Evolutionary conservation across 2,888 invertebrate genomes (phyloP), one percentile per base, ranked within the genome.

Genomic region (Callinectes sapidus): DNA sequence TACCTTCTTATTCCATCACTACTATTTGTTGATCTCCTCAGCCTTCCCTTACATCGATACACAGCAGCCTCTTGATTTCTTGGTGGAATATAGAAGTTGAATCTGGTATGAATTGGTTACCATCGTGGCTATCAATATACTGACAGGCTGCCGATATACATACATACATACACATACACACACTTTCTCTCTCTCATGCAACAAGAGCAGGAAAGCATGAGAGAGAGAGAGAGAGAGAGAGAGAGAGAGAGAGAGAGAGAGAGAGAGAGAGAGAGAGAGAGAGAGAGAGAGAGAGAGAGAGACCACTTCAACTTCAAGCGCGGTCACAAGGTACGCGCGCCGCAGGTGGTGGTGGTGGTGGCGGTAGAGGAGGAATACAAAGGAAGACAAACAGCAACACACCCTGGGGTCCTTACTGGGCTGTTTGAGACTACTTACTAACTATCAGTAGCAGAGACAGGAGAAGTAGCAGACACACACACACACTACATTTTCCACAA

Each of bases 211-310:
- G n/a, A n/a, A n/a, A n/a, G n/a, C n/a, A n/a, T n/a, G n/a, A 71
- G n/a, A 71, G 66, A 71, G 71, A 71, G 28, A 71, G 28, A 71
- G 28, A 18, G 28, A 71, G n/a, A 71, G 71, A 71, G 35, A 32
- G 81, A 81, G 81, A 81, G 81, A 71, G 35, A 81, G 32, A 81
- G 81, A 81, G 81, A 81, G 81, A 81, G 81, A 81, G 81, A 81
- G 81, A 81, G 81, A 81, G 81, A 81, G 81, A 81, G 81, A 81
- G 81, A 81, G 81, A 81, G 81, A 81, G 81, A 81, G 81, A 81
- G 81, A 81, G 81, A 81, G 81, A 81, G 81, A 81, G 81, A 81
- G 81, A 81, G 81, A 81, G 81, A 81, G 81, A 81, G 81, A 81
- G 81, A 35, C 28, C 23, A 81, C 71, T 81, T 35, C 81, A 81